Evolutionary conservation across 2,888 invertebrate genomes (phyloP).

Genomic region (Nomada lathburiana): DNA sequence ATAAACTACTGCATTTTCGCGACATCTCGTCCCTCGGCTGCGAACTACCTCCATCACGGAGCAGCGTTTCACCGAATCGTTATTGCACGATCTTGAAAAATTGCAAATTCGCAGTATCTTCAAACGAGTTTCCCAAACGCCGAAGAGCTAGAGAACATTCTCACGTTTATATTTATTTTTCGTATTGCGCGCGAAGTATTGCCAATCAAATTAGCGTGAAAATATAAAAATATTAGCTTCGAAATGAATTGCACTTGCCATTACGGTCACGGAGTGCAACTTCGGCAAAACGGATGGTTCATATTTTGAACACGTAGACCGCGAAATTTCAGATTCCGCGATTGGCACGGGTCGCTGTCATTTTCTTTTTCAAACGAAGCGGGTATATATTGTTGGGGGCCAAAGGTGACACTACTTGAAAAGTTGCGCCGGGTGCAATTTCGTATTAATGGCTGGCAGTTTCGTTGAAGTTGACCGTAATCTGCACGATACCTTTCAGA

Average conservation of each 20-base stretch:
- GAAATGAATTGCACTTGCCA: not conserved
- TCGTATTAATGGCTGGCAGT: conserved; percentile 47
- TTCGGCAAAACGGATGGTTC: not conserved
- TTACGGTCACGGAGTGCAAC: too few relatives aligned
- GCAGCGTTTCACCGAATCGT: not conserved
- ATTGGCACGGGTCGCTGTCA: conserved; percentile 2
- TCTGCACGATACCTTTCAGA: conserved; percentile 34
- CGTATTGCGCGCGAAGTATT: not conserved
- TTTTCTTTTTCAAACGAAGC: conserved; percentile 11
- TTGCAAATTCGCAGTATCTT: too few relatives aligned
- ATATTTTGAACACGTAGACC: conserved; percentile 9
- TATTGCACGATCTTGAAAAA: not conserved
- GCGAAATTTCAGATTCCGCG: conserved; percentile 31
- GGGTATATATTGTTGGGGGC: conserved; percentile 5
- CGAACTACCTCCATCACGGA: conserved; percentile 18
- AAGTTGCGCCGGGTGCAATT: conserved; percentile 50
- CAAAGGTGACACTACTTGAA: conserved; percentile 35
- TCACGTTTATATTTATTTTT: too few relatives aligned
- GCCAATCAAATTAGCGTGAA: too few relatives aligned
- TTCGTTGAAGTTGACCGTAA: conserved; percentile 28
- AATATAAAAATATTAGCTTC: too few relatives aligned
- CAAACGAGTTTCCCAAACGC: too few relatives aligned
- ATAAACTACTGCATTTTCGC: conserved; percentile 32
- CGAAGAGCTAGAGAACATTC: too few relatives aligned
- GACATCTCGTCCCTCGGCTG: conserved; percentile 32